Conservation (phyloP, 1,140 invertebrate species). For the Heliconius hewitsoni region DNA sequence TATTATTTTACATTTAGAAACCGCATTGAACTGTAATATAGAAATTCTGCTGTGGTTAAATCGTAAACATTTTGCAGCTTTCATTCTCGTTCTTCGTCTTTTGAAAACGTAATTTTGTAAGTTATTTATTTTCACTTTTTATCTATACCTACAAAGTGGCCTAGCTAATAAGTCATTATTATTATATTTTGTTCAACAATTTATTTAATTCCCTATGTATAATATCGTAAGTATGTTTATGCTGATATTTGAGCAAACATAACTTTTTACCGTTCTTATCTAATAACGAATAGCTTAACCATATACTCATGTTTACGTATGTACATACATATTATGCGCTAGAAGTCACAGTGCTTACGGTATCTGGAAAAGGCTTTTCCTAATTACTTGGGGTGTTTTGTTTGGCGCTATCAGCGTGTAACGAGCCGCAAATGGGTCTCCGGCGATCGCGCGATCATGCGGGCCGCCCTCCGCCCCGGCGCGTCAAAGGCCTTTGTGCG, state of each 20-base stretch:
- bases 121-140: constrained; percentile 4
- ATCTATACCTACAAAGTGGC: not conserved
- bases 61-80: constrained; percentile 62
- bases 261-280: not conserved
- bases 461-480: constrained; percentile 64
- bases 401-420: constrained; percentile 79
- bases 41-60: constrained; percentile 50
- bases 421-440: constrained; percentile 78
- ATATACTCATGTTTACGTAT: not conserved
- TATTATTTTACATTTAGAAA: constrained; percentile 30
- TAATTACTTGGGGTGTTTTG: constrained; percentile 80
- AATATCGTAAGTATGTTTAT: not conserved
- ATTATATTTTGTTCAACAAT: not conserved
- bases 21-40: constrained; percentile 48
- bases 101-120: constrained; percentile 5
- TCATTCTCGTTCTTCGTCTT: constrained; percentile 34
- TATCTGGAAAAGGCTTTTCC: constrained; percentile 80
- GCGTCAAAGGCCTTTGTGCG: constrained; percentile 79
- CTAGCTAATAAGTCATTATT: too few relatives aligned
- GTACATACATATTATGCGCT: not conserved
- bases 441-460: constrained; percentile 77
- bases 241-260: not conserved
- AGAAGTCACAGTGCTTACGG: constrained; percentile 64
- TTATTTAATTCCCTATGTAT: not conserved
- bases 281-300: not conserved